phyloP scores from a whole-genome alignment of 2,888 invertebrate genomes.

The Plusia festucae region DNA sequence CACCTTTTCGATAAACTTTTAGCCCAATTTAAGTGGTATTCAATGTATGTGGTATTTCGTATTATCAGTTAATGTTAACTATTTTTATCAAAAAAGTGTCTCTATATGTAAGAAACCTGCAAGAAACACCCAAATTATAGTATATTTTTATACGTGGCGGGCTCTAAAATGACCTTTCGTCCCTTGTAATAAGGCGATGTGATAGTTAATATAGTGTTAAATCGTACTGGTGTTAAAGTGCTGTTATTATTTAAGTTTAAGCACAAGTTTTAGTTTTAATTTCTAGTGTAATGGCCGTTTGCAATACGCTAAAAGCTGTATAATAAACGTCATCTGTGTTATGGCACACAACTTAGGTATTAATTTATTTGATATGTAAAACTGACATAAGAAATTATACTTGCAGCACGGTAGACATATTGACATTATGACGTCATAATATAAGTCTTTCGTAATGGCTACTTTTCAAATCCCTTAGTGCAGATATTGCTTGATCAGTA shows the following conservation, averaged over 20 bases:
- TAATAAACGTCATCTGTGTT: not conserved
- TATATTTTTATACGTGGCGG: constrained; percentile 77
- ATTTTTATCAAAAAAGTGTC: no score
- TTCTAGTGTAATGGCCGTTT: constrained; percentile 17
- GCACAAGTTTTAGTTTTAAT: constrained; percentile 53
- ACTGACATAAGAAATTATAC: not conserved
- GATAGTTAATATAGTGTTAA: constrained; percentile 53
- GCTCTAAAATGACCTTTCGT: constrained; percentile 56
- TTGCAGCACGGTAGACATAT: no score
- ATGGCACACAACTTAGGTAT: not conserved
- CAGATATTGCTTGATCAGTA: no score
- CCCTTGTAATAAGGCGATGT: constrained; percentile 21
- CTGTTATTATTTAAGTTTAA: constrained; percentile 38
- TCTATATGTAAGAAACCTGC: constrained; percentile 62
- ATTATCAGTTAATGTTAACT: not conserved
- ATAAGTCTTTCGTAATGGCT: no score
- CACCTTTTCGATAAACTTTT: not conserved
- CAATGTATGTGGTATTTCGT: not conserved
- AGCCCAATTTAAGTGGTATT: not conserved
- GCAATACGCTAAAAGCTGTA: not conserved
- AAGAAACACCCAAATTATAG: constrained; percentile 70
- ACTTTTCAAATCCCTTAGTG: no score
- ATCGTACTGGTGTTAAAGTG: constrained; percentile 48
- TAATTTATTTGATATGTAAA: not conserved
- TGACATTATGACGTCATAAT: no score